phyloP scores from a whole-genome alignment of 30 jellyfish, hydroid and myxozoan species.

The Hydractinia echinata region DNA sequence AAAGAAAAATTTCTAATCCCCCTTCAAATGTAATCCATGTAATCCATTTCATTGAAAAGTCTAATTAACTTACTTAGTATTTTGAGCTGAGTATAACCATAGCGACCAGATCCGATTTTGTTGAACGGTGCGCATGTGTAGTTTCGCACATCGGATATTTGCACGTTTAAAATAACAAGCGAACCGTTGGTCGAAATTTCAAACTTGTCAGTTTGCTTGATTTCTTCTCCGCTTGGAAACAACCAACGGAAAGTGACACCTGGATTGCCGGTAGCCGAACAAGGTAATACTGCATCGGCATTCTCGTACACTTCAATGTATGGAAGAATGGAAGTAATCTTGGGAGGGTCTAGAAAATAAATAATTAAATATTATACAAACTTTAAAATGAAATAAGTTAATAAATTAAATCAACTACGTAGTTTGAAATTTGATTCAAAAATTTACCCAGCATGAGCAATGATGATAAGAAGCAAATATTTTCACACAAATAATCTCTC shows the following conservation, averaged over 20 bases:
- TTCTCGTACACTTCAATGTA: constrained; percentile 46
- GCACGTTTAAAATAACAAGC: constrained; percentile 45
- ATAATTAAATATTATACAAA: background rate
- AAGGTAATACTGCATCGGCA: constrained; percentile 64
- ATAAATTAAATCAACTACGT: no score
- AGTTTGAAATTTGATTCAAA: background rate
- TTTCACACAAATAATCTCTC: no score
- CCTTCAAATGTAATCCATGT: no score
- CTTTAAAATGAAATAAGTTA: background rate
- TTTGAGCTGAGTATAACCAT: constrained; percentile 44
- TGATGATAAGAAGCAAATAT: background rate
- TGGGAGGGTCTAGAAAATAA: constrained; percentile 56
- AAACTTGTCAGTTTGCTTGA: constrained; percentile 32
- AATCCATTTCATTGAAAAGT: no score
- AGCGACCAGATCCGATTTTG: constrained; percentile 66
- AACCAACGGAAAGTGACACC: constrained; percentile 85
- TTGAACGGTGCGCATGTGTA: constrained; percentile 89
- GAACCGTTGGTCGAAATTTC: constrained; percentile 80
- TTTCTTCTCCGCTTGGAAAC: constrained; percentile 23
- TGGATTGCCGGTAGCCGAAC: constrained; percentile 98
- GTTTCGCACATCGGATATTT: constrained; percentile 57
- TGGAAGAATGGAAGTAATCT: constrained; percentile 48
- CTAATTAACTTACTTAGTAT: constrained; percentile 53
- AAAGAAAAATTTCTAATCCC: no score
- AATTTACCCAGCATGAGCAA: background rate